Percentiles rank a stretch among this genome's conserved stretches.
Conservation (phyloP, 2,888 invertebrate species). For the Octodonta nipae region DNA sequence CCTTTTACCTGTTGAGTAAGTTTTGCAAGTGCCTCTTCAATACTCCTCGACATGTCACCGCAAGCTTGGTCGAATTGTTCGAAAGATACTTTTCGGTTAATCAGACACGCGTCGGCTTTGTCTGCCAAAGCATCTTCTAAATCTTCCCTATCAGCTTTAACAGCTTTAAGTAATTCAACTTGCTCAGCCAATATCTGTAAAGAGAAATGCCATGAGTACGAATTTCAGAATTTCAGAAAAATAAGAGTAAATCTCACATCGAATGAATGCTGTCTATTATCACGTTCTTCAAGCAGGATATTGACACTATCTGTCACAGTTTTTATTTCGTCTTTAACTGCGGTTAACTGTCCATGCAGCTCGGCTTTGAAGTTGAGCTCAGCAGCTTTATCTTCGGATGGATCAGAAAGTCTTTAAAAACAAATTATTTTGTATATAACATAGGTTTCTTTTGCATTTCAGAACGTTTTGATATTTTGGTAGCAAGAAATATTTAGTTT, state of each 20-base stretch:
- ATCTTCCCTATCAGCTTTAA: constrained; percentile 59
- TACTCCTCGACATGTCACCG: constrained; percentile 48
- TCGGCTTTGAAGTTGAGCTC: constrained; percentile 26
- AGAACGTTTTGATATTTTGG: no score
- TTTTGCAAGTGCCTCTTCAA: constrained; percentile 51
- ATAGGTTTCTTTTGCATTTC: no score
- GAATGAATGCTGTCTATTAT: constrained; percentile 40
- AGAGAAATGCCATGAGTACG: background rate
- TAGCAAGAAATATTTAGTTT: no score
- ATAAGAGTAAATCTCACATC: constrained; percentile 33
- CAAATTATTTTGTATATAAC: constrained; percentile 3
- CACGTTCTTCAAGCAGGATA: constrained; percentile 43
- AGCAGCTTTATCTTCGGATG: constrained; percentile 17
- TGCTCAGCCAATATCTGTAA: constrained; percentile 48
- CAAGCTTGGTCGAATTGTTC: constrained; percentile 58
- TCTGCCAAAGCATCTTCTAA: constrained; percentile 59
- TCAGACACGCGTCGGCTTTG: constrained; percentile 55
- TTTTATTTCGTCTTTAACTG: constrained; percentile 35
- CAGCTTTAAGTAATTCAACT: constrained; percentile 49
- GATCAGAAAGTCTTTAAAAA: constrained; percentile 19
- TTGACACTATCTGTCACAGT: constrained; percentile 29
- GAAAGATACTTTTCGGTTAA: constrained; percentile 60
- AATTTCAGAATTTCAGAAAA: background rate
- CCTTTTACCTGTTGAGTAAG: constrained; percentile 43
- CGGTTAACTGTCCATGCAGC: constrained; percentile 30